phyloP scores from a whole-genome alignment of 2,888 invertebrate species.

The Nomada lathburiana region DNA sequence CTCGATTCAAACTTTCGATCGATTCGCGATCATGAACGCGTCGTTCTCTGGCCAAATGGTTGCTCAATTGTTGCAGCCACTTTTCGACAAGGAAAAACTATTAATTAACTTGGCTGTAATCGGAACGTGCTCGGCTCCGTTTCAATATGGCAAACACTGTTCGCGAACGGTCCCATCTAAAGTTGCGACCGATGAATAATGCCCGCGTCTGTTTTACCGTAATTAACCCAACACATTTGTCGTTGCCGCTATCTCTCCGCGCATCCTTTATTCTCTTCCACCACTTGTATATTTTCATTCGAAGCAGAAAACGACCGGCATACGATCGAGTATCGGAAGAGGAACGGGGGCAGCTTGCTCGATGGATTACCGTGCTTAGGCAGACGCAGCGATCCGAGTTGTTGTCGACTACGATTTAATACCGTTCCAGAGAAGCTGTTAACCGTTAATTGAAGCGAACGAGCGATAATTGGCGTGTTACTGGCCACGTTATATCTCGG shows the following conservation, averaged over 20 bases:
- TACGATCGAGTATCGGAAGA: too few species aligned
- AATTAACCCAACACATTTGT: too few species aligned
- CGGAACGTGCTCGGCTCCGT: neutral
- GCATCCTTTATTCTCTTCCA: too few species aligned
- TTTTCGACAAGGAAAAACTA: neutral
- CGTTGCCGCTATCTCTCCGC: too few species aligned
- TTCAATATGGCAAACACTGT: neutral
- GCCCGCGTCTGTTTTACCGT: too few species aligned
- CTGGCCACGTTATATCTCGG: conserved; percentile 23
- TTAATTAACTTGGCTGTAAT: neutral
- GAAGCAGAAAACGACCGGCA: too few species aligned
- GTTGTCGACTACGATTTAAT: conserved; percentile 49
- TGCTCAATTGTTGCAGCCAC: too few species aligned
- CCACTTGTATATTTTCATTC: too few species aligned
- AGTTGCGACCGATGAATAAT: too few species aligned
- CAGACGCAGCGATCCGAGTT: conserved; percentile 3
- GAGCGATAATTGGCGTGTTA: conserved; percentile 44
- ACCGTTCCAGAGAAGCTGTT: conserved; percentile 39
- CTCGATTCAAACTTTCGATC: neutral
- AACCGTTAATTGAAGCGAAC: conserved; percentile 50
- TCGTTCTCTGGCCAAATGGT: neutral
- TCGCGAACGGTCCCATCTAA: too few species aligned
- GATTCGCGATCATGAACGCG: neutral
- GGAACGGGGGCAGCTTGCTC: too few species aligned
- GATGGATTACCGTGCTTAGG: too few species aligned